Base-by-base conservation (phyloP, 2,113 vertebrate species). In the Xenopus borealis region DNA sequence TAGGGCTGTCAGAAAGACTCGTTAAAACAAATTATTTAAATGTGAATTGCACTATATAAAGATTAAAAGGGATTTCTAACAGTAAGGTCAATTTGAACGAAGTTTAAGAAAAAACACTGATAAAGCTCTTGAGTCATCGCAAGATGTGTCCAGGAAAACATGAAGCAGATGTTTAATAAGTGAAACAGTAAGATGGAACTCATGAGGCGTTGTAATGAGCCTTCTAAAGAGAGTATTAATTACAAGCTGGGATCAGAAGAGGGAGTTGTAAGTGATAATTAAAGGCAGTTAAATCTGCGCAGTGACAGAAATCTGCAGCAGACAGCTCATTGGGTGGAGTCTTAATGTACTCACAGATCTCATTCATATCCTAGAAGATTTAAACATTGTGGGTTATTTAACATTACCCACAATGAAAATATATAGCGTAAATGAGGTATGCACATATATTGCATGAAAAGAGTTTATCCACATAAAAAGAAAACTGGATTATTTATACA, bases 161-260 rank as follows among this genome's bases (percentile, higher is more conserved):
- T 53, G 50, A 77, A 77, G 74, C 74, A 77, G 74, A 77, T 77
- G 74, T 77, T 77, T 77, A 70, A 64, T 77, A 77, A 77, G 67
- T 69, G 74, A 70, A 77, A 77, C 74, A 77, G 74, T 77, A 70
- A 64, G 67, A 77, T 46, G 67, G 33, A 10, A 30, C 74, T 70
- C 74, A 70, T 70, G 61, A 67, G 74, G 66, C 64, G 59, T 62
- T 70, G 74, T 70, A 77, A 77, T 77, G 66, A 69, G 72, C 59
- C 63, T 70, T 77, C 74, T 77, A 68, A 62, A 50, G 74, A 77
- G 74, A 70, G 74, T 64, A 77, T 77, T 77, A 77, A 77, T 77
- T 77, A 67, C 66, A 70, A 77, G 67, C 74, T 70, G 74, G 63
- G 74, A 77, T 70, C 74, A 77, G 74, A 77, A 69, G 59, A 57